Conservation (phyloP, 2,888 invertebrate species). For the Poecilobothrus nobilitatus region DNA sequence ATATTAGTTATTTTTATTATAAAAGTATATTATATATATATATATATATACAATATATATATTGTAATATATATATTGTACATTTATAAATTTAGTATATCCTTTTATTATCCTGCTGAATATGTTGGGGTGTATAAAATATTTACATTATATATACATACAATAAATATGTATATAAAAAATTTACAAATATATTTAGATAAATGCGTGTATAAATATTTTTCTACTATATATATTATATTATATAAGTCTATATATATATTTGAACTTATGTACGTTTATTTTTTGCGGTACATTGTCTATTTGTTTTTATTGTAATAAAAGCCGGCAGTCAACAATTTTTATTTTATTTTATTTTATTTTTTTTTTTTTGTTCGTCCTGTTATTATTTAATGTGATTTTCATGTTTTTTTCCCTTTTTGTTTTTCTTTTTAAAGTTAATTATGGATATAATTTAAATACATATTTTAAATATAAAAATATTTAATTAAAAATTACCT, state of each 20-base stretch:
- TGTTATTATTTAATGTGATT: background rate
- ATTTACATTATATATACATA: too few relatives aligned
- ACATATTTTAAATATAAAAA: too few relatives aligned
- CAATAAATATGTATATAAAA: background rate
- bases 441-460: too few relatives aligned
- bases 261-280: too few relatives aligned
- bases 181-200: background rate
- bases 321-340: slow-evolving; percentile 6
- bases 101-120: background rate
- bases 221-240: background rate
- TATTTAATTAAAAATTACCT: background rate
- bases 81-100: too few relatives aligned
- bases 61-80: too few relatives aligned
- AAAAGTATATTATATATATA: background rate
- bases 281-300: too few relatives aligned
- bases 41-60: background rate
- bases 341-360: background rate
- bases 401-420: too few relatives aligned
- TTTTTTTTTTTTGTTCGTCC: too few relatives aligned
- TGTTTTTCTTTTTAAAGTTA: too few relatives aligned
- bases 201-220: background rate
- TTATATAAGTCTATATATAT: too few relatives aligned
- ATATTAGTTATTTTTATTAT: too few relatives aligned
- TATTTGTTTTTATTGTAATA: background rate
- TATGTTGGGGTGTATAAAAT: background rate